These are phyloP conservation scores for Lepisosteus oculatus DNA, from an alignment of 2,113 vertebrate genomes.

Conservation along the genomic window DNA sequence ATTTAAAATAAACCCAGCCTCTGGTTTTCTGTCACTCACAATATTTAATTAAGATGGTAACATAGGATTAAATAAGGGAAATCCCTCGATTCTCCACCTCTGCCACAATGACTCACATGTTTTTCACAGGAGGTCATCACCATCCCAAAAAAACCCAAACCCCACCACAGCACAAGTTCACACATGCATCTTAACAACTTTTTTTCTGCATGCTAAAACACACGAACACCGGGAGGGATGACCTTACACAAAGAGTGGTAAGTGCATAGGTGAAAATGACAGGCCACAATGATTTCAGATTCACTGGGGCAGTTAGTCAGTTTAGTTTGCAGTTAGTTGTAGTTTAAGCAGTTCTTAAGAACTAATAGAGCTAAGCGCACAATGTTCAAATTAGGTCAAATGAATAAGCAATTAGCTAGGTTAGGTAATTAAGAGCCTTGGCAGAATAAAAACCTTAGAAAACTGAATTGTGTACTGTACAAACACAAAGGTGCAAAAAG, in stretches of 20 bases:
- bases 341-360: too few species aligned
- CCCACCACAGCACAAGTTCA: conserved; percentile 43
- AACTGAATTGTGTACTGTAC: background rate
- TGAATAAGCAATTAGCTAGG: background rate
- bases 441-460: too few species aligned
- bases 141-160: conserved; percentile 20
- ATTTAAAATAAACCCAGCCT: background rate
- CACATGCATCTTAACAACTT: conserved; percentile 41
- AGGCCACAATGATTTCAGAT: too few species aligned
- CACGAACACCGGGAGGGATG: too few species aligned
- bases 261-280: too few species aligned
- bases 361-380: too few species aligned
- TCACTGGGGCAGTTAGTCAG: too few species aligned
- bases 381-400: too few species aligned
- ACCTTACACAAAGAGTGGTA: too few species aligned
- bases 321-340: too few species aligned
- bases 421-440: background rate
- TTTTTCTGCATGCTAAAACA: too few species aligned
- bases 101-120: conserved; percentile 43
- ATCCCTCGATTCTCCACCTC: conserved; percentile 11
- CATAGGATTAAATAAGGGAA: conserved; percentile 2
- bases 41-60: conserved; percentile 9
- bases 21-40: background rate
- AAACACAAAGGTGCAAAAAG: conserved; percentile 1
- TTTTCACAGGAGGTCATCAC: conserved; percentile 49